Evolutionary conservation across 2,888 invertebrate species (phyloP).

Genomic region (Allygus modestus): DNA sequence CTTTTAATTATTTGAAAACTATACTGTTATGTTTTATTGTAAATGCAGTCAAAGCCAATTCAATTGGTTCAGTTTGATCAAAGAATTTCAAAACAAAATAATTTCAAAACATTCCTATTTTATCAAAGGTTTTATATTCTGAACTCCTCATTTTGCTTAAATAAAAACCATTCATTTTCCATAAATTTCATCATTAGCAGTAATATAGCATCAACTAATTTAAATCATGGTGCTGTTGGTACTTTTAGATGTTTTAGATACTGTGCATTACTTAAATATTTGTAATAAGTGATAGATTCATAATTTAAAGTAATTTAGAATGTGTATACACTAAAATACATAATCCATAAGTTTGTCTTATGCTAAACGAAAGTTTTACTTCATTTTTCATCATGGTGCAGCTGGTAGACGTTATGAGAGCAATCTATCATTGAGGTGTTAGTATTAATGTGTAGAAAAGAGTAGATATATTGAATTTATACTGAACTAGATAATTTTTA

Average conservation of each 20-base stretch:
- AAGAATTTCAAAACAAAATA: too few relatives aligned
- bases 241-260: conserved; percentile 6
- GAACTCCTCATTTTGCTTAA: too few relatives aligned
- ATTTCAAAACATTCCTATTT: too few relatives aligned
- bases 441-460: background rate
- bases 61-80: too few relatives aligned
- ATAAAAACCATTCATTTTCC: too few relatives aligned
- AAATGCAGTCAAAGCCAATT: too few relatives aligned
- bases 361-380: background rate
- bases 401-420: background rate
- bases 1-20: too few relatives aligned
- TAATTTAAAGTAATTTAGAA: conserved; percentile 20
- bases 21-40: too few relatives aligned
- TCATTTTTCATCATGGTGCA: conserved; percentile 21
- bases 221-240: conserved; percentile 8
- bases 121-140: too few relatives aligned
- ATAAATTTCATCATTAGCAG: background rate
- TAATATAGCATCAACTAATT: conserved; percentile 14
- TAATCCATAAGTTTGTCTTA: background rate
- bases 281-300: background rate
- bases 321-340: conserved; percentile 5
- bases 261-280: background rate
- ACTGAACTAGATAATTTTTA: background rate
- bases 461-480: background rate
- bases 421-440: background rate